Base-by-base conservation (phyloP, 2,113 vertebrate species). In the Sylvilagus bachmani region DNA sequence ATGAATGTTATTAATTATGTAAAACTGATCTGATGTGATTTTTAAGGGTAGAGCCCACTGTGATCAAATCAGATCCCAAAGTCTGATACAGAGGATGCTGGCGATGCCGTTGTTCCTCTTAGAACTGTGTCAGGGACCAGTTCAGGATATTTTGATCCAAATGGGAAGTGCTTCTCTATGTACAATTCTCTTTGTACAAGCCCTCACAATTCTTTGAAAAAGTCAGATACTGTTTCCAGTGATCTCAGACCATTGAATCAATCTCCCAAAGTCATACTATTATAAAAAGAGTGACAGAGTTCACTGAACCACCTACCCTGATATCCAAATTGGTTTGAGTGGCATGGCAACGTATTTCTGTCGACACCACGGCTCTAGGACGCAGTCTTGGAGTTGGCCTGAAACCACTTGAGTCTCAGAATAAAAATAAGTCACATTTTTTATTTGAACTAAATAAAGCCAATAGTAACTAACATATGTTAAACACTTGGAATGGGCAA, bases 171-270 rank as follows among this genome's bases (percentile, higher is more conserved):
- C 2, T 49, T 1, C 61, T 71, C 53, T 93, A 80, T 53, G 38
- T 22, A 73, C 1, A 12, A 13, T 44, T 44, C 44, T 44, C 44
- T 44, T 44, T 44, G 44, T 44, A 44, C 44, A 44, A 94, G 95
- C 69, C 36, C 8, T 94, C 75, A 89, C 1, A 70, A 29, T 38
- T 93, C 53, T 92, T 93, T 90, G n/a, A 74, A 81, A 62, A 70
- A 89, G 21, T 21, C 36, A 38, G n/a, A n/a, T n/a, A n/a, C n/a
- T n/a, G n/a, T 71, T 91, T 95, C 31, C 86, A 11, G 73, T 53
- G 36, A 36, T 87, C 25, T 55, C 27, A 53, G 71, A 94, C 22
- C 6, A 55, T 25, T 77, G 80, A 73, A n/a, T 77, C 51, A 36
- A 64, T 38, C 51, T 90, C 29, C 53, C 29, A 86, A 87, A 95